Conservation (phyloP, 2,113 vertebrate genomes). For the Eolophus roseicapilla region DNA sequence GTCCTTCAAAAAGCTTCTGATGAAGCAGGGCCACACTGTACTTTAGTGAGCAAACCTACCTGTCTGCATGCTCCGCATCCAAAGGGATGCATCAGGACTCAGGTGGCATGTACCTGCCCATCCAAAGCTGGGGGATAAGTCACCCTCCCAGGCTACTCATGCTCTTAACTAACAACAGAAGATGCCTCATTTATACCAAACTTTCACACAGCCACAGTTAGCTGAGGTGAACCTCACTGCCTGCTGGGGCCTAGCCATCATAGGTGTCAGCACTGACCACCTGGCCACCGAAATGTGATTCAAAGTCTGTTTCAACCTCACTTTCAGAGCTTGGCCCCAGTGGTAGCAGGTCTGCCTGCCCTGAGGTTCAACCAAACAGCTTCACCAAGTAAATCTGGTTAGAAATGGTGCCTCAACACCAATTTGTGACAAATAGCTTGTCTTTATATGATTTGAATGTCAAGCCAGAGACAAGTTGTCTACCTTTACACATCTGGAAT, state of each 20-base stretch:
- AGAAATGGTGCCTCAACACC: neutral
- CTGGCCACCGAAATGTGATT: neutral
- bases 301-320: neutral
- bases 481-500: neutral
- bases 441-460: neutral
- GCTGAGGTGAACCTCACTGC: neutral
- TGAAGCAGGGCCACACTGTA: neutral
- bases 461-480: neutral
- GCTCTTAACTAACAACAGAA: neutral
- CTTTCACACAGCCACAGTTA: neutral
- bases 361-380: neutral
- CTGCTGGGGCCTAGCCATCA: neutral
- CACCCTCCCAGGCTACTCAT: neutral
- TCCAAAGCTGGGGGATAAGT: neutral
- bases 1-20: neutral
- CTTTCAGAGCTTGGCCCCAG: neutral
- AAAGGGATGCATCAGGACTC: neutral
- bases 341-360: neutral
- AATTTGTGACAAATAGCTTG: neutral
- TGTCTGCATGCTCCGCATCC: neutral
- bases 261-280: neutral
- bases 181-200: neutral
- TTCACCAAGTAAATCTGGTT: neutral
- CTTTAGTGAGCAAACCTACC: neutral
- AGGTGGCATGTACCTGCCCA: accelerated